Base-by-base conservation (phyloP, 2,797 vertebrate genomes). In the Columba guinea region DNA sequence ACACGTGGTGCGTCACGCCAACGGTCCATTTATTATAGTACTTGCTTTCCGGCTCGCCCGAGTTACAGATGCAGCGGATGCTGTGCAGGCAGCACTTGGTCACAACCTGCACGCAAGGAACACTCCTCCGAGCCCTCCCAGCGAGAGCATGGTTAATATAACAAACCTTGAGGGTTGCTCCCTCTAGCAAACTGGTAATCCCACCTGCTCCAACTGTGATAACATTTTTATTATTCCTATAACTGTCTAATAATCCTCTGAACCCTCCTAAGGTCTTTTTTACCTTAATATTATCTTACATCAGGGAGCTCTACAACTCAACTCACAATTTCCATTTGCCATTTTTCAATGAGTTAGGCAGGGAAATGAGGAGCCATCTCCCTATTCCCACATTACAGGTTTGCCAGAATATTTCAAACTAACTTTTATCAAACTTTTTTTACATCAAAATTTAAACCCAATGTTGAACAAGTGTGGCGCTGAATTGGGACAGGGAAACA, bases 191-290 rank as follows among this genome's bases (percentile, higher is more conserved):
- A 81, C 62, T 23, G n/a, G 59, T 65, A 90, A 90, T 55, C 37
- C 69, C n/a, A 51, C 65, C 77, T 63, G 49, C 41, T 20, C 68
- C 55, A 83, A 39, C 41, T 39, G 52, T 41, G 82, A 58, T 70
- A 71, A 80, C 39, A 39, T 62, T 48, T 89, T 84, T 80, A 81
- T 87, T 87, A 71, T 86, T 93, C 74, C 89, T 65, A 82, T 85
- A 95, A 92, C 85, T 0, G 11, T 26, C 41, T 65, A 68, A 69
- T 78, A 89, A 91, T 80, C 82, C 71, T 87, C 79, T 69, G 62
- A 95, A 89, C 37, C 34, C 34, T 74, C 44, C 49, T 64, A 80
- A 93, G 56, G 75, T 84, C 80, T 83, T 89, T 53, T 83, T 89
- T 53, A 85, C 58, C 24, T 68, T 71, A 68, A 75, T n/a, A 5